A percentile compares a stretch with the other conserved stretches of the same genome.
phyloP scores from a whole-genome alignment of 2,888 invertebrate species.

The Altica lythri region DNA sequence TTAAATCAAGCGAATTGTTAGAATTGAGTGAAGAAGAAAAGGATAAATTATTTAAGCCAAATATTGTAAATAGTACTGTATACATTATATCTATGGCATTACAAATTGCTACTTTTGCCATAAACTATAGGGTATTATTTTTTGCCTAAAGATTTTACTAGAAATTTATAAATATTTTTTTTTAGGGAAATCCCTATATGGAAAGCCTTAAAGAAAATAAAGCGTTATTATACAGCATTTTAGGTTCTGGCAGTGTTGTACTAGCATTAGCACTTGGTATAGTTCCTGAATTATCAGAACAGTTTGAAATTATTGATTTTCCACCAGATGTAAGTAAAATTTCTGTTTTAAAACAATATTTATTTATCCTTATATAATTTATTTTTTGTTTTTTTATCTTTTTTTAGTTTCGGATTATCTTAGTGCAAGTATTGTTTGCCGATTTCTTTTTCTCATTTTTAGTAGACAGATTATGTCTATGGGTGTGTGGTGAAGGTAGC shows the following conservation, averaged over 20 bases:
- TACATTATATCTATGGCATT: conserved; percentile 97
- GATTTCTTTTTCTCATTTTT: conserved; percentile 86
- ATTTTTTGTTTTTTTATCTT: conserved; percentile 31
- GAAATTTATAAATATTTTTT: conserved; percentile 27
- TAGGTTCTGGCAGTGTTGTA: conserved; percentile 81
- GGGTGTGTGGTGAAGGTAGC: conserved; percentile 83
- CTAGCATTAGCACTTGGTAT: conserved; percentile 83
- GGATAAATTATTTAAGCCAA: conserved; percentile 87
- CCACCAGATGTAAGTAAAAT: conserved; percentile 66
- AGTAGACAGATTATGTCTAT: conserved; percentile 83
- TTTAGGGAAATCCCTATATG: conserved; percentile 98
- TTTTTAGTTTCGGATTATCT: conserved; percentile 84
- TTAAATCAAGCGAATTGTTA: conserved; percentile 54
- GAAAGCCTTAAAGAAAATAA: conserved; percentile 92
- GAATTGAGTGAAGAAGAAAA: conserved; percentile 65
- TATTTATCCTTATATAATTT: conserved; percentile 7
- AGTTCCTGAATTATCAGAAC: conserved; percentile 81
- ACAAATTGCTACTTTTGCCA: conserved; percentile 97
- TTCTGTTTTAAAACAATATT: too few relatives aligned
- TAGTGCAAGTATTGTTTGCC: conserved; percentile 80
- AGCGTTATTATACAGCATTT: conserved; percentile 87
- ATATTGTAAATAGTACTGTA: conserved; percentile 95
- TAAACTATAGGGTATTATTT: conserved; percentile 90
- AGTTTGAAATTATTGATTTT: conserved; percentile 95
- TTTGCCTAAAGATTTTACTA: neutral